Evolutionary conservation across 2,797 vertebrate genomes (phyloP), one percentile per base, ranked within the genome.

Genomic region (Parotocinclus haroldoi): DNA sequence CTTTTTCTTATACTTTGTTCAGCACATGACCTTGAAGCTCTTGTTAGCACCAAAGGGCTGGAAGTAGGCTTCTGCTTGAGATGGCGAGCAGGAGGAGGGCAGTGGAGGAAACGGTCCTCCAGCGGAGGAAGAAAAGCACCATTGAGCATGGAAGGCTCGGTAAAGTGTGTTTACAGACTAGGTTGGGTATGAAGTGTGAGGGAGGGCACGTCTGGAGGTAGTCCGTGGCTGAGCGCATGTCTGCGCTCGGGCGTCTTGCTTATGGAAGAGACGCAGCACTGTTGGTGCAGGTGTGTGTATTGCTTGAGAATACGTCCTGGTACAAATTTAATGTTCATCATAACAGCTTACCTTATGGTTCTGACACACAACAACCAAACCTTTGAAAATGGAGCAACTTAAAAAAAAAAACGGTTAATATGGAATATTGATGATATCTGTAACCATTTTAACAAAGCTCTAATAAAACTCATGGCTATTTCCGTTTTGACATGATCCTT

Each of bases 161-260:
- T 16, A 51, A 56, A 46, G 65, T 44, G 66, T 72, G 59, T 69
- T 75, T 55, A 46, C 16, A 66, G 57, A 57, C 57, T 61, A 37
- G 54, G 48, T 27, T 57, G 53, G 16, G 55, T 63, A 68, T 56
- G 19, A 42, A 18, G 56, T 58, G 9, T 68, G 60, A 68, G 62
- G 45, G 48, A 84, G 72, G 69, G 76, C 80, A 67, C 81, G 76
- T 83, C 73, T 81, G 84, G 84, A 88, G 84, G 87, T 87, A 85
- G 89, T 85, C 81, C 72, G 79, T 79, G 77, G 71, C 59, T 69
- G 78, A 82, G 69, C 68, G 73, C 79, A 83, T 71, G 78, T 40
- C 74, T 58, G 82, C 80, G 80, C 68, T 72, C 74, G 78, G 79
- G 78, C 59, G 72, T 60, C 54, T 59, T 69, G 52, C 40, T 76